These are phyloP conservation scores for Vireo altiloquus DNA, from an alignment of 2,113 vertebrate genomes.

Conservation along the genomic window DNA sequence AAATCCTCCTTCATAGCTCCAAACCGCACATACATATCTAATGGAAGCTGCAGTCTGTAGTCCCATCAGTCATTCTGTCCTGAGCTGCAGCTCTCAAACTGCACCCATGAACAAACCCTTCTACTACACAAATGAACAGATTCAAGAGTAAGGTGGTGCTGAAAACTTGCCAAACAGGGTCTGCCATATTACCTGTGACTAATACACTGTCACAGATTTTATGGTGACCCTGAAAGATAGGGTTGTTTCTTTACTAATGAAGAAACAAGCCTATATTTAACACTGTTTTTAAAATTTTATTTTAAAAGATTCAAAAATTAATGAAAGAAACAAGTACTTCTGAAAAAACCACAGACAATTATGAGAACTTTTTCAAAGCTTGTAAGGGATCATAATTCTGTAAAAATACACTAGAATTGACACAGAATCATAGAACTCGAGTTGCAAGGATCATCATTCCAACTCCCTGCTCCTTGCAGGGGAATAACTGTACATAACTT, in stretches of 20 bases:
- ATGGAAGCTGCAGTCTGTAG: not conserved
- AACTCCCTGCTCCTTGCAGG: not conserved
- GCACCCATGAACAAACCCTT: not conserved
- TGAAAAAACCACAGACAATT: not conserved
- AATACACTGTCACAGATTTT: not conserved
- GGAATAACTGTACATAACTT: not conserved
- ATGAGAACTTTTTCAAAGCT: not conserved
- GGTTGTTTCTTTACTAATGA: not conserved
- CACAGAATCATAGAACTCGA: not conserved
- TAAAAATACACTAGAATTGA: not conserved
- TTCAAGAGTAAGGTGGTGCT: not conserved
- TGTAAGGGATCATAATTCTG: not conserved
- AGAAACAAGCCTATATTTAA: not conserved
- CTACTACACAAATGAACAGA: not conserved
- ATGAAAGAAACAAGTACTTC: not conserved
- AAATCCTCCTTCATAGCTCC: not conserved
- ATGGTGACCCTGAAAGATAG: not conserved
- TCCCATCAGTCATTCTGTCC: not conserved
- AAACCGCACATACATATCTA: not conserved
- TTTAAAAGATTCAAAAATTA: not conserved
- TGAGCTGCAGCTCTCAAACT: not conserved
- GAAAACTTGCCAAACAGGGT: fast-evolving
- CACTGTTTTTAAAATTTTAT: not conserved
- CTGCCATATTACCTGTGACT: not conserved
- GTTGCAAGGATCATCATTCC: not conserved